A percentile compares a stretch with the other conserved stretches of the same genome.
These are phyloP conservation scores for Todus mexicanus DNA, from an alignment of 2,797 vertebrate genomes.

Conservation along the genomic window DNA sequence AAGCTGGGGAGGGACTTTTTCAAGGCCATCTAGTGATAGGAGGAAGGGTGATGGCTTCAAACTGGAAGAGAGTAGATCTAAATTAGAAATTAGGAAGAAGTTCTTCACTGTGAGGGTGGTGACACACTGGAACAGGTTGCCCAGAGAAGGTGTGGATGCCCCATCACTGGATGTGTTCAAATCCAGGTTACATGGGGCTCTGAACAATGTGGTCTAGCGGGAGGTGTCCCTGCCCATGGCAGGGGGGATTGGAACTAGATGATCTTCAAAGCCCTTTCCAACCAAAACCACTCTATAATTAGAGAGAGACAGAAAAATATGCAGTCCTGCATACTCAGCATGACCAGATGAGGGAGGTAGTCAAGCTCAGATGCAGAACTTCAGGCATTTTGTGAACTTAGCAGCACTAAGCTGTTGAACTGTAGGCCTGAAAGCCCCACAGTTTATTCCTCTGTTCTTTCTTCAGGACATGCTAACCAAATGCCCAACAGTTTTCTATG, in stretches of 20 bases:
- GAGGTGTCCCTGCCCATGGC: background rate
- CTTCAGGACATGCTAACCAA: background rate
- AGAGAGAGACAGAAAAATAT: background rate
- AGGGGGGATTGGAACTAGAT: background rate
- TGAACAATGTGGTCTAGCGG: background rate
- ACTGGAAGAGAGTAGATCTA: background rate
- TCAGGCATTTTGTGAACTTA: background rate
- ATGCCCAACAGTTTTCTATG: background rate
- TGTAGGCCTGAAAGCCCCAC: background rate
- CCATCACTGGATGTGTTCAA: background rate
- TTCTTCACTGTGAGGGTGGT: background rate
- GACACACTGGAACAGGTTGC: background rate
- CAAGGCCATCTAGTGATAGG: background rate
- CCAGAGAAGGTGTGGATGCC: background rate
- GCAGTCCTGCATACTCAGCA: fast-evolving
- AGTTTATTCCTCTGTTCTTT: background rate
- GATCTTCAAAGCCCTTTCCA: background rate
- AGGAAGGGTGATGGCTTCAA: background rate
- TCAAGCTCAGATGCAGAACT: background rate
- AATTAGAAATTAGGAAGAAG: background rate
- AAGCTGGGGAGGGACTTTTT: background rate
- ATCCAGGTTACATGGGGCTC: background rate
- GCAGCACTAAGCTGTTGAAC: background rate
- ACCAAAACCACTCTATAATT: background rate
- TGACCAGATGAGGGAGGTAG: background rate